A percentile compares a stretch with the other conserved stretches of the same genome.
Evolutionary conservation across 2,797 vertebrate genomes (phyloP).

Genomic region (Propithecus deckenii): DNA sequence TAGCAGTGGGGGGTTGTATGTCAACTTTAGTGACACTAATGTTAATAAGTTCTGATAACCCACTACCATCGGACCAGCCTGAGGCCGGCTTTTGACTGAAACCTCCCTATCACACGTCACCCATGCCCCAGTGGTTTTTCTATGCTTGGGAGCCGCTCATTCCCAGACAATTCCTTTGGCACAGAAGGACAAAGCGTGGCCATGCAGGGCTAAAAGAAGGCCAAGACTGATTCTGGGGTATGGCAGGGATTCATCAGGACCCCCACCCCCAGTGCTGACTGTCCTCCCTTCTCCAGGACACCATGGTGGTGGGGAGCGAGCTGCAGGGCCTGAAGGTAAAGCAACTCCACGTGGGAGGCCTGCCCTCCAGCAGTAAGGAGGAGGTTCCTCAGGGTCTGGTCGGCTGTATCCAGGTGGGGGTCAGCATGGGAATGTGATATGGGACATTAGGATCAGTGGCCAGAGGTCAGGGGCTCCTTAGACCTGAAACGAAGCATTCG

Average conservation of each 20-base stretch:
- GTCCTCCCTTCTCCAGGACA: constrained; percentile 87
- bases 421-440: background rate
- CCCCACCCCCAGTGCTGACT: background rate
- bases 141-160: background rate
- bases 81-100: background rate
- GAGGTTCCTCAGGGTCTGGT: constrained; percentile 94
- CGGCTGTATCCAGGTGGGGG: constrained; percentile 95
- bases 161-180: background rate
- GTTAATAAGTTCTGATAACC: too few relatives aligned
- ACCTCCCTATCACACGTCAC: background rate
- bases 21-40: too few relatives aligned
- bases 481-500: background rate
- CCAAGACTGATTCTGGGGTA: background rate
- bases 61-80: background rate
- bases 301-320: constrained; percentile 94
- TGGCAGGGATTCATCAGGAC: background rate
- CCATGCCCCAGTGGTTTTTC: background rate
- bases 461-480: background rate
- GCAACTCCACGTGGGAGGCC: constrained; percentile 95
- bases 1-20: too few relatives aligned
- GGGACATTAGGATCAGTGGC: background rate
- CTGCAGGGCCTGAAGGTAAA: constrained; percentile 97
- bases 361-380: constrained; percentile 88
- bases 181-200: background rate
- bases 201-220: background rate